Evolutionary conservation across 2,888 invertebrate species (phyloP).

Genomic region (Nemurella pictetii): DNA sequence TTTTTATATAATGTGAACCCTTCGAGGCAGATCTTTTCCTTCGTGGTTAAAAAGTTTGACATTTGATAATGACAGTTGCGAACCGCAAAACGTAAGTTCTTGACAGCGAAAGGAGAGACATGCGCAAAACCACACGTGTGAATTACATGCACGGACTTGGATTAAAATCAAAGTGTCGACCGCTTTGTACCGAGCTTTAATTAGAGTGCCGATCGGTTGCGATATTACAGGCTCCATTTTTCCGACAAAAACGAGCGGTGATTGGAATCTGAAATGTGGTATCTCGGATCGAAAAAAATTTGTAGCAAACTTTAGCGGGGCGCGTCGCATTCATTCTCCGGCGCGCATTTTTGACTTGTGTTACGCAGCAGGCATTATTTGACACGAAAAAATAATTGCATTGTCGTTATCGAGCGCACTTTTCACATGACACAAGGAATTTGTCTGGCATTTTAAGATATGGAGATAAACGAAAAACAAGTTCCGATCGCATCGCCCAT

Average conservation of each 20-base stretch:
- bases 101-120: neutral
- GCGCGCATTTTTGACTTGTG: neutral
- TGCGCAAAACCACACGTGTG: neutral
- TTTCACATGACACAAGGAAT: conserved; percentile 1
- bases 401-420: conserved; percentile 6
- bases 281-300: neutral
- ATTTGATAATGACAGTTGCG: neutral
- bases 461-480: conserved; percentile 15
- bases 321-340: neutral
- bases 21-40: neutral
- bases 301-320: neutral
- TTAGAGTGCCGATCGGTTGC: neutral
- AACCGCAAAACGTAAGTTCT: neutral
- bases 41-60: neutral
- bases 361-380: neutral
- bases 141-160: no score
- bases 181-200: neutral
- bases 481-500: conserved; percentile 14
- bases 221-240: neutral
- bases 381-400: conserved; percentile 3
- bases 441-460: conserved; percentile 23
- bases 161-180: neutral
- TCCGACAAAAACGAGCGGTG: neutral
- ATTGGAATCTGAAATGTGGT: neutral
- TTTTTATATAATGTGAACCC: neutral